Conservation (phyloP, 2,797 vertebrate genomes). For the Cuculus canorus region DNA sequence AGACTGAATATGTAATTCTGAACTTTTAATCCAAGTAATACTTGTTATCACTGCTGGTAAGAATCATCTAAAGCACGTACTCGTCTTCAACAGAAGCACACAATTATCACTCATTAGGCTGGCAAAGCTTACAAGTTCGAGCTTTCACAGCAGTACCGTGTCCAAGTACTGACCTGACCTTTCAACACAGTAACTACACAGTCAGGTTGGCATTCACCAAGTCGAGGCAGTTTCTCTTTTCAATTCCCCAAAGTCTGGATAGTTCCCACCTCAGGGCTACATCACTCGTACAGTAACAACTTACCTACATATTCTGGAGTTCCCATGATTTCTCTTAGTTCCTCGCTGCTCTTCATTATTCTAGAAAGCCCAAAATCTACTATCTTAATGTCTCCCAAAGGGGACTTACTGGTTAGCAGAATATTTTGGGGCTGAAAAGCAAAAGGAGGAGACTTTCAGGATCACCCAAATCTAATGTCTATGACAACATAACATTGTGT, state of each 20-base stretch:
- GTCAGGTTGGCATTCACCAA: not conserved
- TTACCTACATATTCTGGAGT: slow-evolving; percentile 94
- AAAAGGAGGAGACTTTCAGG: not conserved
- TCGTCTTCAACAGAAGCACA: not conserved
- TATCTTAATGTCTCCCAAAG: slow-evolving; percentile 90
- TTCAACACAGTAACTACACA: not conserved
- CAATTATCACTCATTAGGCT: not conserved
- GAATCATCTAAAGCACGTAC: rapidly evolving
- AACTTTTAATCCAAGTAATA: not conserved
- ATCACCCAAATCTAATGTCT: not conserved
- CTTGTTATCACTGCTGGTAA: not conserved
- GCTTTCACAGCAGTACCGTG: not conserved
- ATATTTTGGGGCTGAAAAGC: slow-evolving; percentile 90
- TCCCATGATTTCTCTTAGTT: slow-evolving; percentile 94
- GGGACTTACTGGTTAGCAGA: slow-evolving; percentile 85
- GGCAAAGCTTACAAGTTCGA: not conserved
- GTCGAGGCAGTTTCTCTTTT: not conserved
- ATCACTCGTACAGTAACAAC: slow-evolving; percentile 16
- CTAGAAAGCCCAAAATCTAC: slow-evolving; percentile 94
- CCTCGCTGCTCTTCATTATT: slow-evolving; percentile 87
- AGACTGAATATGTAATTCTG: not conserved
- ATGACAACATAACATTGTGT: not conserved
- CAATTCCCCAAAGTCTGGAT: not conserved
- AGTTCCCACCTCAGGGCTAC: not conserved
- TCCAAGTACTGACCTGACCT: not conserved